phyloP scores from a whole-genome alignment of 2,797 vertebrate genomes.

The Pseudochirops cupreus region DNA sequence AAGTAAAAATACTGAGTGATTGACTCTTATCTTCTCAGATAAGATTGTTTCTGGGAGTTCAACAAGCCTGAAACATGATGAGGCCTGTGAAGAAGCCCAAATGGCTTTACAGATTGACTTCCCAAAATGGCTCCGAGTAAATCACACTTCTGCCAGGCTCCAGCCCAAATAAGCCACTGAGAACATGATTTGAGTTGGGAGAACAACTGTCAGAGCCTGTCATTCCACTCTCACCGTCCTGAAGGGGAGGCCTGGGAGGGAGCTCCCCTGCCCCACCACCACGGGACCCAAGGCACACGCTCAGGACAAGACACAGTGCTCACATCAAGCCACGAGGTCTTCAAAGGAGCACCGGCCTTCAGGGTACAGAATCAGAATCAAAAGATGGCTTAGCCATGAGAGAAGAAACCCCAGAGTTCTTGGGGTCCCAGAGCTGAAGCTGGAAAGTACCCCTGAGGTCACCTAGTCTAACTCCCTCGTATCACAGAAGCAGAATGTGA shows the following conservation, averaged over 20 bases:
- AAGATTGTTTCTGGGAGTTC: background rate
- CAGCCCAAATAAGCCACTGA: constrained; percentile 60
- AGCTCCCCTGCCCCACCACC: background rate
- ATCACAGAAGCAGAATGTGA: background rate
- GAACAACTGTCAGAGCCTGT: constrained; percentile 76
- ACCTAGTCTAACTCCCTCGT: background rate
- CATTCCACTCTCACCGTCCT: constrained; percentile 18
- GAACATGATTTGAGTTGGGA: constrained; percentile 76
- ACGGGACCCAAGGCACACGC: no score
- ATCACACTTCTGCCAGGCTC: constrained; percentile 20
- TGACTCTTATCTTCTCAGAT: background rate
- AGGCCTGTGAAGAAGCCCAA: constrained; percentile 67
- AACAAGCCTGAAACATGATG: background rate
- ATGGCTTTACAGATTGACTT: constrained; percentile 78
- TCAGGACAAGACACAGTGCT: background rate
- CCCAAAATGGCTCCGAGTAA: constrained; percentile 74
- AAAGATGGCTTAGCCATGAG: background rate
- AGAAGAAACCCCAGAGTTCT: no score
- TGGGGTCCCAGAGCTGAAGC: background rate
- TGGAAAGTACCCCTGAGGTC: background rate
- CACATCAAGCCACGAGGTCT: background rate
- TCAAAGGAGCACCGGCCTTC: background rate
- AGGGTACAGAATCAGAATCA: background rate
- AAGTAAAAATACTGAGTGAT: background rate
- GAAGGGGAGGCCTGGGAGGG: background rate